These are phyloP conservation scores for Dermolepida albohirtum DNA, from an alignment of 2,888 invertebrate genomes.

Conservation along the genomic window DNA sequence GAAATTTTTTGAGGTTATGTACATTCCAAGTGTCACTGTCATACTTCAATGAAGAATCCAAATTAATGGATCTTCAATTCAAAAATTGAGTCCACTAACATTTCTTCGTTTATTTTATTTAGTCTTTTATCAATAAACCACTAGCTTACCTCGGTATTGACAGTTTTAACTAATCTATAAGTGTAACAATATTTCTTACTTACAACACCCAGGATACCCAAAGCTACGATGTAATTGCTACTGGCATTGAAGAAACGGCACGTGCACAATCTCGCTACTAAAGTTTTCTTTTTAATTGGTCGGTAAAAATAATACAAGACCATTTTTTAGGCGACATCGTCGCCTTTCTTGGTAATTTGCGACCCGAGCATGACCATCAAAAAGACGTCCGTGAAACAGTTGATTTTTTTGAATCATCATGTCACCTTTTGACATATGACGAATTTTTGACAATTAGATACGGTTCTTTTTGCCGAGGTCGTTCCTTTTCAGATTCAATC, in stretches of 20 bases:
- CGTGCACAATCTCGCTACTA: constrained; percentile 50
- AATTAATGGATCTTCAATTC: too few species aligned
- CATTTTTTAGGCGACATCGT: constrained; percentile 38
- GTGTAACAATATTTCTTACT: constrained; percentile 41
- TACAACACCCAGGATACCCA: constrained; percentile 62
- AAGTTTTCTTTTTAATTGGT: constrained; percentile 35
- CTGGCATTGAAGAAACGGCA: constrained; percentile 55
- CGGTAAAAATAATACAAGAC: constrained; percentile 39
- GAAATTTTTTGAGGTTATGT: too few species aligned
- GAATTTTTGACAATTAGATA: constrained; percentile 35
- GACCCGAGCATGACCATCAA: constrained; percentile 13
- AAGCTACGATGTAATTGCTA: constrained; percentile 56
- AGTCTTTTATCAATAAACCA: too few species aligned
- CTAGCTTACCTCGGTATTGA: too few species aligned
- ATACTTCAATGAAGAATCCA: too few species aligned
- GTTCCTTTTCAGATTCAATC: constrained; percentile 14
- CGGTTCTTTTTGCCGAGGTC: constrained; percentile 10
- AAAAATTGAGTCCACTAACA: too few species aligned
- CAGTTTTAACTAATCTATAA: too few species aligned
- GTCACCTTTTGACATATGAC: constrained; percentile 23
- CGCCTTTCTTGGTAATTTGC: constrained; percentile 9
- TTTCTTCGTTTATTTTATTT: too few species aligned
- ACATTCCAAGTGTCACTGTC: too few species aligned
- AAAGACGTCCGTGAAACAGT: constrained; percentile 33
- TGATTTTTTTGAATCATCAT: constrained; percentile 1